phyloP scores from a whole-genome alignment of 2,888 invertebrate species.

The Netelia virgata region DNA sequence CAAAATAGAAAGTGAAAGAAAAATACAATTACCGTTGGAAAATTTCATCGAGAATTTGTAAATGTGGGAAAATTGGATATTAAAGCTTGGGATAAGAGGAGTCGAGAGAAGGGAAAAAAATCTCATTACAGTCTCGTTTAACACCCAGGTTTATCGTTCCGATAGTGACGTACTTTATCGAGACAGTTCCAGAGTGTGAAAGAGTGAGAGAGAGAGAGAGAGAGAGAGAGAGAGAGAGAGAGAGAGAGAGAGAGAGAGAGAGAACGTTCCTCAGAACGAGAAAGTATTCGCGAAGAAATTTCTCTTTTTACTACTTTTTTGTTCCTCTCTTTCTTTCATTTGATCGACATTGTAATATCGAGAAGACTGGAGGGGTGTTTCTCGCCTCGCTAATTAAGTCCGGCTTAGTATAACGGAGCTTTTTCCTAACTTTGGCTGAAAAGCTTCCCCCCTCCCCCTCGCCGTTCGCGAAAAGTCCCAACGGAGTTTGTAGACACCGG shows the following conservation, averaged over 20 bases:
- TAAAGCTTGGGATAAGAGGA: too few relatives aligned
- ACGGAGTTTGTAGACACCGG: slow-evolving; percentile 16
- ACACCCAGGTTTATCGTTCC: not conserved
- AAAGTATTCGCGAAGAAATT: slow-evolving; percentile 7
- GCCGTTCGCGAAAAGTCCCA: not conserved
- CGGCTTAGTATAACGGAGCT: slow-evolving; percentile 19
- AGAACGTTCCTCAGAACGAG: not conserved
- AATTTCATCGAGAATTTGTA: too few relatives aligned
- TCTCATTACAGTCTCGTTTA: too few relatives aligned
- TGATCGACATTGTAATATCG: slow-evolving; percentile 38
- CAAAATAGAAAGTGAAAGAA: too few relatives aligned
- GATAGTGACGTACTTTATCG: slow-evolving; percentile 3
- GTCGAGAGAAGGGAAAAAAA: too few relatives aligned
- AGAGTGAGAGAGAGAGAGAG: not conserved
- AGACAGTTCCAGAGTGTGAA: not conserved
- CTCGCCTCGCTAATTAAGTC: slow-evolving; percentile 36
- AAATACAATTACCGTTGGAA: too few relatives aligned
- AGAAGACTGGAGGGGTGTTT: not conserved
- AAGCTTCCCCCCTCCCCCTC: not conserved
- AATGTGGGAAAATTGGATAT: too few relatives aligned
- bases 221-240: not conserved
- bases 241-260: not conserved
- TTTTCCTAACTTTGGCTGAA: slow-evolving; percentile 10
- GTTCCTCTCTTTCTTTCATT: not conserved
- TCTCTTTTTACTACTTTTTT: not conserved